These are phyloP conservation scores for Thamnophis elegans DNA, from an alignment of 2,797 vertebrate species.

Conservation along the genomic window DNA sequence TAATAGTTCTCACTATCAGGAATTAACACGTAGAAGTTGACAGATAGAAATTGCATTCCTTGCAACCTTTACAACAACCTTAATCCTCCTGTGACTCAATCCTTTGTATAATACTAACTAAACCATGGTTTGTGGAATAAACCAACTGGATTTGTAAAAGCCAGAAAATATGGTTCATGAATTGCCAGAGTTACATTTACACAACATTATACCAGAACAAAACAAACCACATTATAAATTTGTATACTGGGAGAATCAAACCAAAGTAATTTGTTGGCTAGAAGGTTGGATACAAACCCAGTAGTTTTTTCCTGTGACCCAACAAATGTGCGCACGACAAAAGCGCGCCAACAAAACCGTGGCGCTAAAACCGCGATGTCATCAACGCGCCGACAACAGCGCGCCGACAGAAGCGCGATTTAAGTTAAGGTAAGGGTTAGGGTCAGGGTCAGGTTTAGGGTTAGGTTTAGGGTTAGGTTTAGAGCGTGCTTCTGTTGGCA, in stretches of 20 bases:
- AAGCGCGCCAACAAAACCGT: too few relatives aligned
- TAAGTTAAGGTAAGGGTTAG: too few relatives aligned
- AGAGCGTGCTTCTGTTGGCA: too few relatives aligned
- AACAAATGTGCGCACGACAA: too few relatives aligned
- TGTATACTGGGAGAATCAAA: neutral
- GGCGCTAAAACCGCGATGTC: too few relatives aligned
- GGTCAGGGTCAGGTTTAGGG: too few relatives aligned
- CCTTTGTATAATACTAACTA: neutral
- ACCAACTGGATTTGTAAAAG: neutral
- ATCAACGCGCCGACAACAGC: too few relatives aligned
- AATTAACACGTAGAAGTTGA: neutral
- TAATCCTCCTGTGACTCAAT: neutral
- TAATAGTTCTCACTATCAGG: neutral
- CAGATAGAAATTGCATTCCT: neutral
- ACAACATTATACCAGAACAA: neutral
- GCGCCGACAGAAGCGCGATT: too few relatives aligned
- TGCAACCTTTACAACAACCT: neutral
- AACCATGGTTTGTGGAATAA: neutral
- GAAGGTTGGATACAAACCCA: neutral
- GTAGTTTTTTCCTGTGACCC: accelerated
- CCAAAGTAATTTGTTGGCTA: neutral
- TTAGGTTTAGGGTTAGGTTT: too few relatives aligned
- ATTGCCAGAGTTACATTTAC: neutral
- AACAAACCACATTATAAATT: neutral
- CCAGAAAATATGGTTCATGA: neutral